phyloP scores from a whole-genome alignment of 1,140 invertebrate genomes.

The Drosophila rufa region DNA sequence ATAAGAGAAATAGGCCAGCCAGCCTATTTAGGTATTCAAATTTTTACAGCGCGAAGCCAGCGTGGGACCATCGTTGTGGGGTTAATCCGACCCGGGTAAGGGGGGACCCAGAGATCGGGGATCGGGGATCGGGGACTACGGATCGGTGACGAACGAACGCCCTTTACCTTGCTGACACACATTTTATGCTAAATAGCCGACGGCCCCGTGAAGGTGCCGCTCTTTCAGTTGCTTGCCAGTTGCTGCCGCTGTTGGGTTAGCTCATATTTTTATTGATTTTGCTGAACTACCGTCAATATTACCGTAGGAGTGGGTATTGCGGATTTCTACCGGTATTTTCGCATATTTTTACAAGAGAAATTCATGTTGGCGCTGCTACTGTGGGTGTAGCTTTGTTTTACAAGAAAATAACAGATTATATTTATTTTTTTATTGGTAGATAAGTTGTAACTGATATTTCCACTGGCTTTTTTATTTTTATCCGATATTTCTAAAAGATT shows the following conservation, averaged over 20 bases:
- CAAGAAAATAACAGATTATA: not conserved
- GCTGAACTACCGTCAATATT: constrained; percentile 49
- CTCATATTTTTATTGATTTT: constrained; percentile 34
- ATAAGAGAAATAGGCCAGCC: constrained; percentile 54
- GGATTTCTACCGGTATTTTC: constrained; percentile 9
- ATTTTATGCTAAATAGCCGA: constrained; percentile 76
- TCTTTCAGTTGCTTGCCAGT: constrained; percentile 6
- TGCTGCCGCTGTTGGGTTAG: constrained; percentile 19
- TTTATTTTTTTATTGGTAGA: not conserved
- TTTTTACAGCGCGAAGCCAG: constrained; percentile 67
- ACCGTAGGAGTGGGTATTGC: constrained; percentile 25
- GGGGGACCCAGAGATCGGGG: not conserved
- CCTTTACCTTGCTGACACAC: constrained; percentile 83
- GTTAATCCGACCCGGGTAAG: constrained; percentile 2
- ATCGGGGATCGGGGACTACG: not conserved
- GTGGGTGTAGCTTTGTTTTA: not conserved
- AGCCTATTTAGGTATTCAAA: constrained; percentile 78
- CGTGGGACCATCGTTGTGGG: constrained; percentile 37
- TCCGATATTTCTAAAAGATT: not conserved
- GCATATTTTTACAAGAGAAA: constrained; percentile 14
- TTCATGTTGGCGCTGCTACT: not conserved
- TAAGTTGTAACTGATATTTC: too few relatives aligned
- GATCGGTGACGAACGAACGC: constrained; percentile 54
- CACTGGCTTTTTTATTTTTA: too few relatives aligned
- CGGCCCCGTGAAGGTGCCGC: constrained; percentile 43